Base-by-base conservation (phyloP, 92 coral and sea anemone species). In the Paragorgia papillata region DNA sequence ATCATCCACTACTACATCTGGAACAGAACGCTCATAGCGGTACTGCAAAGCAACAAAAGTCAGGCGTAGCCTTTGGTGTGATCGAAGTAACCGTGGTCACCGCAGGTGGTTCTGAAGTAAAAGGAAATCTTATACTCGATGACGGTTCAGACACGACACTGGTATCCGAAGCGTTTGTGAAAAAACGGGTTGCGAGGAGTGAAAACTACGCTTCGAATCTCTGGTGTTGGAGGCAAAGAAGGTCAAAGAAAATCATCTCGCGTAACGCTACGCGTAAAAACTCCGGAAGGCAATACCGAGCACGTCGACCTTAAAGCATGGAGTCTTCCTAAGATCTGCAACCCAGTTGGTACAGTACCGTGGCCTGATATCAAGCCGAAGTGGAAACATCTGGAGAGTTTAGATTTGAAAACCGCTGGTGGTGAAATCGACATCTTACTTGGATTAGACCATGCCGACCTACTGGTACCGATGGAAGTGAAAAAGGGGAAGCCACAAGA, bases 401-500 rank as follows among this genome's bases (percentile, higher is more conserved):
- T 70, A 8, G 50, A 70, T 12, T 12, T 70, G 29, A 31, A 31
- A 51, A 26, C 59, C 19, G 39, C 30, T 46, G 60, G 75, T 69
- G 75, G 75, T 48, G 75, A 69, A 48, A 26, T 69, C 43, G 60
- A 69, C 41, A 69, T 69, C 60, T 41, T 69, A 18, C 60, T 69
- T 9, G 75, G 75, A 0, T 25, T 46, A 29, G 75, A 69, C 29
- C 75, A 69, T 49, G 59, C 75, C 1, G 59, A 69, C 26, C 32
- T 69, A 41, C 34, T 66, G 7, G 56, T 66, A 1, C 73, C 73
- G 10, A 8, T 64, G 28, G 74, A 67, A 43, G 57, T 67, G 0
- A 69, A 18, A 43, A 69, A 8, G 21, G 75, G 75, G 0, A 31
- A 15, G 49, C 75, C 75, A 2, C 10, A 31, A 26, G 75, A 69